Evolutionary conservation across 2,797 vertebrate genomes (phyloP).

Genomic region (Typhlichthys subterraneus): DNA sequence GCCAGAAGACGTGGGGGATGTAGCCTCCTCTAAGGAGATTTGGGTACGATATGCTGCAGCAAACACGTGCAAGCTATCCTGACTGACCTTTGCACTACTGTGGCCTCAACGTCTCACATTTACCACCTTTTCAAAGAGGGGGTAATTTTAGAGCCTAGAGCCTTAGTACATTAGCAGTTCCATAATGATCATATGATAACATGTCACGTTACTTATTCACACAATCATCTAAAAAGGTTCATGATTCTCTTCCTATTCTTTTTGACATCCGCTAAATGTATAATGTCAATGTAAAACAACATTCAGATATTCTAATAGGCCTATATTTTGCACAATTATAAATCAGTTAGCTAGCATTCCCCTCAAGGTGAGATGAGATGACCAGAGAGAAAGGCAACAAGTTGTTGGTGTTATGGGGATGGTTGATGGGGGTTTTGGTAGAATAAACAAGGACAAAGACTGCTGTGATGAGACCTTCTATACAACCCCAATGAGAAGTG

Average conservation of each 20-base stretch:
- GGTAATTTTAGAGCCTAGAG: conserved; percentile 3
- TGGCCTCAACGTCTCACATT: conserved; percentile 66
- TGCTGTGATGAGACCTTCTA: conserved; percentile 55
- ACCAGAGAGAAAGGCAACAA: conserved; percentile 37
- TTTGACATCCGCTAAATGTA: too few relatives aligned
- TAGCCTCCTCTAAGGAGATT: conserved; percentile 68
- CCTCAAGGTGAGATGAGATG: background rate
- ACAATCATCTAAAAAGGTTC: too few relatives aligned
- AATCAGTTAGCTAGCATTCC: background rate
- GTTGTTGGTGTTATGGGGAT: conserved; percentile 30
- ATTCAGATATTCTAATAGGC: too few relatives aligned
- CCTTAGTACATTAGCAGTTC: too few relatives aligned
- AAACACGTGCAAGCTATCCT: conserved; percentile 66
- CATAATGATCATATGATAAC: too few relatives aligned
- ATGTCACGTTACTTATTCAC: too few relatives aligned
- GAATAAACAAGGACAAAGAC: conserved; percentile 77
- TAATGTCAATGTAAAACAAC: too few relatives aligned
- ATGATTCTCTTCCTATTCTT: too few relatives aligned
- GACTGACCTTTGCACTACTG: conserved; percentile 45
- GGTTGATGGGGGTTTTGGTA: conserved; percentile 51
- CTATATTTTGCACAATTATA: too few relatives aligned
- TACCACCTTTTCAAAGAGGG: conserved; percentile 22
- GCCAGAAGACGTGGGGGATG: conserved; percentile 62
- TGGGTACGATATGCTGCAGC: conserved; percentile 36
- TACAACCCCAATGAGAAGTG: conserved; percentile 66